Evolutionary conservation across 2,888 invertebrate species (phyloP).

Genomic region (Pachydiplax longipennis): DNA sequence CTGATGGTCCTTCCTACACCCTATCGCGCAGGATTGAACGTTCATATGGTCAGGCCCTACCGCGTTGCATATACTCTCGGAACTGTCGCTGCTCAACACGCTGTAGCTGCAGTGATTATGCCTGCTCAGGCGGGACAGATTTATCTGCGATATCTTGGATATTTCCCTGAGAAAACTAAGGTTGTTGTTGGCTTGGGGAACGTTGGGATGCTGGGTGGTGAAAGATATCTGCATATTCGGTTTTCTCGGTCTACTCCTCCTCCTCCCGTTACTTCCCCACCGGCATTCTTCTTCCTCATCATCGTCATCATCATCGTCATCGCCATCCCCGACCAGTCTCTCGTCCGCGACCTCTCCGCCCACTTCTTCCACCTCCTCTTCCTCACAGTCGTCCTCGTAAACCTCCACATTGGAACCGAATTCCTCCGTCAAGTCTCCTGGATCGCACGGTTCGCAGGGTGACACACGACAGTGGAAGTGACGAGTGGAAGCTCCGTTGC

Average conservation of each 20-base stretch:
- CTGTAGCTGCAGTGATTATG: constrained; percentile 73
- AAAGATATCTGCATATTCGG: constrained; percentile 50
- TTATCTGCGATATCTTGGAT: constrained; percentile 74
- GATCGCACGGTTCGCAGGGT: constrained; percentile 1
- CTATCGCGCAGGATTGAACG: constrained; percentile 51
- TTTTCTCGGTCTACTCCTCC: constrained; percentile 17
- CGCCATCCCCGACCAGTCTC: constrained; percentile 41
- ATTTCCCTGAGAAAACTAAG: constrained; percentile 69
- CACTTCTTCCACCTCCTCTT: constrained; percentile 51
- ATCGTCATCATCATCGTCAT: background rate
- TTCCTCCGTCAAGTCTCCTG: constrained; percentile 46
- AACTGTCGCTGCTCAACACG: constrained; percentile 72
- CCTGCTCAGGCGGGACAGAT: constrained; percentile 68
- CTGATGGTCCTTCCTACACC: constrained; percentile 45
- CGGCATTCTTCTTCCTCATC: constrained; percentile 3
- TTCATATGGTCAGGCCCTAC: constrained; percentile 58
- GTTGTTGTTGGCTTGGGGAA: constrained; percentile 49
- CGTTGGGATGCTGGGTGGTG: constrained; percentile 45
- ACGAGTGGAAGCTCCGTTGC: constrained; percentile 56
- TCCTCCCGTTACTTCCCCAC: constrained; percentile 9
- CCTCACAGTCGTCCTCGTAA: constrained; percentile 55
- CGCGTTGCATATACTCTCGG: constrained; percentile 63
- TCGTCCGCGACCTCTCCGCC: constrained; percentile 42
- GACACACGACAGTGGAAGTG: constrained; percentile 32
- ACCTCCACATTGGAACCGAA: constrained; percentile 54